Base-by-base conservation (phyloP, 2,797 vertebrate genomes). In the Urocyon cinereoargenteus region DNA sequence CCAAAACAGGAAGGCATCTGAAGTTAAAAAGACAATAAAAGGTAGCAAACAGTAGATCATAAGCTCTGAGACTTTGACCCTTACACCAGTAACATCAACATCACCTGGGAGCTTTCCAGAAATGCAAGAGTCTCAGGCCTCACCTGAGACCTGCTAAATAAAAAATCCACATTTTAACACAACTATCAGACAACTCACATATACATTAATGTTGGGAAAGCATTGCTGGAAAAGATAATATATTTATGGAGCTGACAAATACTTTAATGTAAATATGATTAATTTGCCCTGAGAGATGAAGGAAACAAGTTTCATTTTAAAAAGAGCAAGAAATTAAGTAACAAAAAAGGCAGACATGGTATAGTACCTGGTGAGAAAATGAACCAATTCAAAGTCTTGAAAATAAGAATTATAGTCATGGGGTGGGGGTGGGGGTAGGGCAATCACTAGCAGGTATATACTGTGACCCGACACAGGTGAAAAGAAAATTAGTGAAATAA, bases 271-370 rank as follows among this genome's bases (percentile, higher is more conserved):
- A 90, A 84, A 49, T 55, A 22, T 31, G 31, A 84, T 59, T 88
- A 62, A 75, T n/a, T 66, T 82, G 4, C 34, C 87, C 59, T 51
- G 13, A 97, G 68, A 92, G 51, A 90, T 72, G 31, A 95, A 57
- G 14, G 28, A 72, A 94, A 83, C 0, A 83, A 70, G 5, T 70
- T 84, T 78, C 49, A 51, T 34, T 77, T 77, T 2, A 4, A 34
- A 73, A 83, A 68, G 11, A 87, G 3, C n/a, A 89, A 59, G 12
- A 68, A 79, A 84, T 83, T 68, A 87, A 88, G 68, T 86, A 51
- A 77, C 24, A 62, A 68, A 82, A 93, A 36, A 66, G 14, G 2
- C 6, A 84, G 21, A 34, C 5, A 22, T 75, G 11, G 40, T 64
- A 72, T 55, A 86, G 31, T n/a, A 82, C 55, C 21, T 94, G 24